A percentile compares a stretch with the other conserved stretches of the same genome.
These are phyloP conservation scores for Acanthacorydalis orientalis DNA, from an alignment of 2,888 invertebrate genomes.

Conservation along the genomic window DNA sequence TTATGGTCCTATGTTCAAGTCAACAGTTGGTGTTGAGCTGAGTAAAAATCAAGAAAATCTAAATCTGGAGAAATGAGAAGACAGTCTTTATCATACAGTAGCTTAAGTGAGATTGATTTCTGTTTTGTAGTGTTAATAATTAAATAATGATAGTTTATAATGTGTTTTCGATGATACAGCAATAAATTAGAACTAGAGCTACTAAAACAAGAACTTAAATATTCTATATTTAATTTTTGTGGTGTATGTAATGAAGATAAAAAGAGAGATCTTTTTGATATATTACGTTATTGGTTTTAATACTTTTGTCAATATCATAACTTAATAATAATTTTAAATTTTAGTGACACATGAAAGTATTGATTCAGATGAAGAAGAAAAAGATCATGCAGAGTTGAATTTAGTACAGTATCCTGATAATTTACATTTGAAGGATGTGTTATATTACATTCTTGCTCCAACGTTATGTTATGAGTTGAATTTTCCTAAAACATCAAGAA, in stretches of 20 bases:
- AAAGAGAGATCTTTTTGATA: too few relatives aligned
- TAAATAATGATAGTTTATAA: too few relatives aligned
- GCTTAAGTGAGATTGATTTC: constrained; percentile 35
- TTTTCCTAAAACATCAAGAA: constrained; percentile 79
- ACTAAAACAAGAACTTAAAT: too few relatives aligned
- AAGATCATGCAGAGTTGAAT: constrained; percentile 29
- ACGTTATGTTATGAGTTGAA: constrained; percentile 97
- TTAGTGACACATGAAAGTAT: constrained; percentile 28
- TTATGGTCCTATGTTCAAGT: constrained; percentile 91
- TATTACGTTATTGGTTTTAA: too few relatives aligned
- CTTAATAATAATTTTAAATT: neutral
- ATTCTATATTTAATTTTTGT: too few relatives aligned
- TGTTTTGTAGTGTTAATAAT: neutral
- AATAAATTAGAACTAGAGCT: too few relatives aligned
- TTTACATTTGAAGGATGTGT: constrained; percentile 69
- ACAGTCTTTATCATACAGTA: constrained; percentile 61
- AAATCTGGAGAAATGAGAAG: constrained; percentile 39
- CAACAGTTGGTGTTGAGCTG: constrained; percentile 80
- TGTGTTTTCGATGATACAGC: too few relatives aligned
- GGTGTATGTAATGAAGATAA: too few relatives aligned
- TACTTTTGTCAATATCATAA: too few relatives aligned
- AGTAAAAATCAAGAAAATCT: constrained; percentile 32
- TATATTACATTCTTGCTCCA: constrained; percentile 87
- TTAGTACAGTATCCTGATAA: constrained; percentile 82
- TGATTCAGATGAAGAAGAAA: constrained; percentile 24